These are phyloP conservation scores for Hybos culiciformis DNA, from an alignment of 2,888 invertebrate species.

Conservation along the genomic window DNA sequence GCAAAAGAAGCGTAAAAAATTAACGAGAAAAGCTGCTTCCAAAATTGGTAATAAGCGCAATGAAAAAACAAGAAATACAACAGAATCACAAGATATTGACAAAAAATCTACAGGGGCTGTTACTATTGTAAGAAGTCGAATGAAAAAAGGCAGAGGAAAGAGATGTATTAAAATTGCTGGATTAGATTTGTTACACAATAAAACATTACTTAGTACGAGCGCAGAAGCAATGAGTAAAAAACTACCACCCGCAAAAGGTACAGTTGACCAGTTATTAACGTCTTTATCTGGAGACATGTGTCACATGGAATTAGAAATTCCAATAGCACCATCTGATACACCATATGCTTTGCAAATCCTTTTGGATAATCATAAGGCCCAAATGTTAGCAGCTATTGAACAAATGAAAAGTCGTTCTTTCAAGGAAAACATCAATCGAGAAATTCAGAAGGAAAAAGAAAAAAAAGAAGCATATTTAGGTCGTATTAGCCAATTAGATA, in stretches of 20 bases:
- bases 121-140: slow-evolving; percentile 42
- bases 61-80: slow-evolving; percentile 26
- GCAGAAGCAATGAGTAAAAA: slow-evolving; percentile 57
- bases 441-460: slow-evolving; percentile 74
- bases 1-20: slow-evolving; percentile 34
- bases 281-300: slow-evolving; percentile 56
- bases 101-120: slow-evolving; percentile 22
- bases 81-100: slow-evolving; percentile 25
- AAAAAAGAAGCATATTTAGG: slow-evolving; percentile 68
- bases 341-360: slow-evolving; percentile 79
- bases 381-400: slow-evolving; percentile 71
- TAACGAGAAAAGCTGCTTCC: slow-evolving; percentile 33
- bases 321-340: slow-evolving; percentile 58
- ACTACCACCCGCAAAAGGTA: slow-evolving; percentile 78
- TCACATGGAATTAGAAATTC: slow-evolving; percentile 74
- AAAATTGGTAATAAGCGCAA: slow-evolving; percentile 13
- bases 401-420: slow-evolving; percentile 72
- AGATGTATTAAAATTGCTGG: slow-evolving; percentile 68
- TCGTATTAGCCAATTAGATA: slow-evolving; percentile 79
- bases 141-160: slow-evolving; percentile 52
- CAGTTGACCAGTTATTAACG: slow-evolving; percentile 80
- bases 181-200: slow-evolving; percentile 74
- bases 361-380: slow-evolving; percentile 70
- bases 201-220: slow-evolving; percentile 76
- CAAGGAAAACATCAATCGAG: slow-evolving; percentile 52